Conservation (phyloP, 1,140 invertebrate species). For the Stegodyphus dumicola region DNA sequence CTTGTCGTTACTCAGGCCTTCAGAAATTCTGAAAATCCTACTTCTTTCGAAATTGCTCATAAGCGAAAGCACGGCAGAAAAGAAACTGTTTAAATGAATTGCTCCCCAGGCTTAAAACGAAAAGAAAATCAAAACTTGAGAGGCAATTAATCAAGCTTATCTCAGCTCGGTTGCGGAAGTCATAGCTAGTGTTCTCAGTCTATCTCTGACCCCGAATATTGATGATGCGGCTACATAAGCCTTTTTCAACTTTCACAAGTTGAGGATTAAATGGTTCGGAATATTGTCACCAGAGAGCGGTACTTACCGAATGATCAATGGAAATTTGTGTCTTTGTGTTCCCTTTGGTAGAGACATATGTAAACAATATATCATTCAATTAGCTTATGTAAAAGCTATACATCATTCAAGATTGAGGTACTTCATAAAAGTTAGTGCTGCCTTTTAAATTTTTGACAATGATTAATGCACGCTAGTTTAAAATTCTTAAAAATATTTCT, state of each 20-base stretch:
- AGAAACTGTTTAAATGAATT: slow-evolving; percentile 30
- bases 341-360: background rate
- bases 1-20: too few species aligned
- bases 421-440: too few species aligned
- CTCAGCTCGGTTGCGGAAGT: slow-evolving; percentile 4
- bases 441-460: too few species aligned
- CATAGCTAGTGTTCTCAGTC: slow-evolving; percentile 9
- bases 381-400: background rate
- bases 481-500: too few species aligned
- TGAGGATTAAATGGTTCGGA: slow-evolving; percentile 42
- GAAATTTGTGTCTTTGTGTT: slow-evolving; percentile 2
- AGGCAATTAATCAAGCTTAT: background rate
- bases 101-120: slow-evolving; percentile 33
- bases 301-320: slow-evolving; percentile 2
- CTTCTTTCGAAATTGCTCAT: too few species aligned
- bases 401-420: too few species aligned
- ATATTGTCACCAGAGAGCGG: background rate
- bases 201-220: slow-evolving; percentile 43
- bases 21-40: too few species aligned
- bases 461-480: too few species aligned
- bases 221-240: slow-evolving; percentile 33
- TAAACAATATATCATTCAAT: slow-evolving; percentile 8
- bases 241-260: slow-evolving; percentile 29
- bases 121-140: slow-evolving; percentile 42
- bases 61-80: background rate